A percentile compares a stretch with the other conserved stretches of the same genome.
Evolutionary conservation across 2,888 invertebrate species (phyloP).

Genomic region (Poecilobothrus nobilitatus): DNA sequence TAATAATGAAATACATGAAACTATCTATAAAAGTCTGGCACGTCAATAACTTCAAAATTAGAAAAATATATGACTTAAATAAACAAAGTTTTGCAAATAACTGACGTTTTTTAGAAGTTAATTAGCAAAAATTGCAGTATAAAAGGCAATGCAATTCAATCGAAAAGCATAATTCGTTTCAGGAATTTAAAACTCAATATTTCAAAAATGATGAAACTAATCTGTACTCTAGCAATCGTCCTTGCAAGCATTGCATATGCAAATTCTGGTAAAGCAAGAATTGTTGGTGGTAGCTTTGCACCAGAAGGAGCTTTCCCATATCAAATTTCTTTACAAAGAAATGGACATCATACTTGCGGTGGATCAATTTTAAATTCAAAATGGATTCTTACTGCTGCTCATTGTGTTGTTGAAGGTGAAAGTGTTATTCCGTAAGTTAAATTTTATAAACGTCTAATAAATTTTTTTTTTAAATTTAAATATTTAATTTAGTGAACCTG

Average conservation of each 20-base stretch:
- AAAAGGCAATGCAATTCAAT: not conserved
- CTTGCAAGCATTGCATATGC: constrained; percentile 1
- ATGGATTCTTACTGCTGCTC: constrained; percentile 36
- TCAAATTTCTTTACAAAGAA: constrained; percentile 34
- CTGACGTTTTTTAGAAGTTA: too few species aligned
- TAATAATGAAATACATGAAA: too few species aligned
- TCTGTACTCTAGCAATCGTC: not conserved
- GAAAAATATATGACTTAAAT: too few species aligned
- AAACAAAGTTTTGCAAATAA: too few species aligned
- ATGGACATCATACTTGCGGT: constrained; percentile 35
- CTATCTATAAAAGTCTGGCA: too few species aligned
- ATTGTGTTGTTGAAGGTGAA: constrained; percentile 27
- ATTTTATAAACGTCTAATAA: not conserved
- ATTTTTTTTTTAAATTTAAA: not conserved
- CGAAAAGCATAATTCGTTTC: not conserved
- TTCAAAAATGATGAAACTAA: not conserved
- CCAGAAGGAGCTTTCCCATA: constrained; percentile 31
- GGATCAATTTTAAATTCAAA: constrained; percentile 29
- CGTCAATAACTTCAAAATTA: too few species aligned
- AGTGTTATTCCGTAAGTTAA: constrained; percentile 27
- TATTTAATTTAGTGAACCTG: constrained; percentile 27
- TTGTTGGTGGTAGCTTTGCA: constrained; percentile 37
- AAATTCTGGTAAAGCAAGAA: constrained; percentile 23
- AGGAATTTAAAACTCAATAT: not conserved
- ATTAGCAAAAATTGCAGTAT: not conserved